These are phyloP conservation scores for Coleophora deauratella DNA, from an alignment of 2,888 invertebrate genomes.

Conservation along the genomic window DNA sequence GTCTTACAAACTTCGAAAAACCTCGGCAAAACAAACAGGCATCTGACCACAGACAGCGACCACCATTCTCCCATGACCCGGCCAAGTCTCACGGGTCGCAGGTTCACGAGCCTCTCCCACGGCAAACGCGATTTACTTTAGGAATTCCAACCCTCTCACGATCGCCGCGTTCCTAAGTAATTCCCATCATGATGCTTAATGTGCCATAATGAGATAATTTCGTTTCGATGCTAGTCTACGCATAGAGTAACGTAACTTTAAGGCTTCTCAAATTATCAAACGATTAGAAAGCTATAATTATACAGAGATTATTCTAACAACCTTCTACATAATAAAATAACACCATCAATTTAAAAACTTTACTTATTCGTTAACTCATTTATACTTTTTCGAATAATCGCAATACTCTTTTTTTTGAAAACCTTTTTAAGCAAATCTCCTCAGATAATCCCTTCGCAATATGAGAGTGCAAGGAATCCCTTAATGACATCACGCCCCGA, in stretches of 20 bases:
- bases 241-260: neutral
- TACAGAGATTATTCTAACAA: no score
- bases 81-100: slow-evolving; percentile 27
- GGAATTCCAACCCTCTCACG: slow-evolving; percentile 31
- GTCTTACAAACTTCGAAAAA: no score
- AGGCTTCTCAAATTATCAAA: neutral
- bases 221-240: neutral
- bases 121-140: slow-evolving; percentile 32
- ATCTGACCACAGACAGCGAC: no score
- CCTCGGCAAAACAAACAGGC: no score
- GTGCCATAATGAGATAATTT: slow-evolving; percentile 14
- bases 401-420: no score
- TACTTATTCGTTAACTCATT: no score
- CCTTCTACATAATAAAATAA: no score
- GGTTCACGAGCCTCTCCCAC: slow-evolving; percentile 37
- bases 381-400: no score
- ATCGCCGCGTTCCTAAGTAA: slow-evolving; percentile 19
- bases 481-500: no score
- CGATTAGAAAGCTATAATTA: no score
- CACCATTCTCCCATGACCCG: slow-evolving; percentile 25
- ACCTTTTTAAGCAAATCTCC: no score
- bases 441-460: neutral
- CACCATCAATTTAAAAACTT: no score
- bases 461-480: slow-evolving; percentile 7
- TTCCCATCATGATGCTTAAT: slow-evolving; percentile 19